Evolutionary conservation across 2,888 invertebrate genomes (phyloP), one percentile per base, ranked within the genome.

Genomic region (Dexiosoma caninum): DNA sequence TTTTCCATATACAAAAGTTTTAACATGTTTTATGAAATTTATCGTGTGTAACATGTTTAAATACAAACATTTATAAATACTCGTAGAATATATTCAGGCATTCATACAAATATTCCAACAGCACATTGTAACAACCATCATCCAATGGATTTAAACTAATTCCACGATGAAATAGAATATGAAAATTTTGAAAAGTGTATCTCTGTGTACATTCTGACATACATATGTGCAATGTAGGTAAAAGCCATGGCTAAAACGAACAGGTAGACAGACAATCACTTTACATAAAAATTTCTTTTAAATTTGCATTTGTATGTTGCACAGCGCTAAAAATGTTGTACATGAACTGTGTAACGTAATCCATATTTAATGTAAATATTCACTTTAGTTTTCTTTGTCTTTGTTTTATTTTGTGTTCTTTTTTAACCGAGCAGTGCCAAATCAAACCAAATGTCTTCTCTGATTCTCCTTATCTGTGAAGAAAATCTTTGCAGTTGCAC

Each of bases 11-110:
- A 80, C 76, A 80, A 81, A 69, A 57, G 71, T 57, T 76, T 71
- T 53, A 79, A 76, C 71, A 72, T 81, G 76, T 81, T 80, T 72
- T 72, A 69, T 67, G 57, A 77, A 81, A 71, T 81, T 81, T 81
- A 81, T 81, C 71, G 76, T 77, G 76, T 81, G 80, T 81, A 76
- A 81, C 80, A 81, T 77, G 76, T 77, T 69, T 12, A 46, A 27
- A 59, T 53, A 44, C 32, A 37, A 69, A 27, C 27, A 5, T 27
- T 27, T 27, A 27, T n/a, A 10, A 2, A n/a, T 37, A 2, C 4
- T 1, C 4, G 12, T n/a, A 12, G 10, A 37, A 4, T 37, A 37
- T n/a, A 27, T 42, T 16, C 16, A 30, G 16, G 30, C 42, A 67
- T 66, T 53, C 23, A 64, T 51, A 40, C 27, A 40, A 42, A 23